Evolutionary conservation across 2,888 invertebrate genomes (phyloP), one percentile per base, ranked within the genome.

Genomic region (Dendrolimus pini): DNA sequence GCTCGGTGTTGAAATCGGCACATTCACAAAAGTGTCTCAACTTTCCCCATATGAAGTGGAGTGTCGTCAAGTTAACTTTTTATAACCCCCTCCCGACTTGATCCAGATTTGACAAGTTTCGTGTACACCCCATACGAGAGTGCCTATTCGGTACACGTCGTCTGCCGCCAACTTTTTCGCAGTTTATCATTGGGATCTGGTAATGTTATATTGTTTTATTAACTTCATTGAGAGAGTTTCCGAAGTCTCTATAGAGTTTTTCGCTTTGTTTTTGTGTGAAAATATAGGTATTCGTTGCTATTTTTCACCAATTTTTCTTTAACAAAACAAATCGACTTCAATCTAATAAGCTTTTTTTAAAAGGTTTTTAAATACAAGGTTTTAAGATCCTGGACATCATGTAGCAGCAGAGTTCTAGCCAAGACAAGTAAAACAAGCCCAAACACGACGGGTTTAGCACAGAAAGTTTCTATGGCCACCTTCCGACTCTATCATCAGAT

Each of bases 1-100:
- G 56, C 52, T 30, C 56, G 74, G 82, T 80, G 83, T 79, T 71
- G 81, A 75, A 78, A 81, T 78, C 80, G 81, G 74, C 80, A 75
- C 83, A 83, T 85, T 85, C 77, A 71, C 78, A 78, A 80, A 85
- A 86, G 83, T 83, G 83, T 80, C 75, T 76, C 75, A 84, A 85
- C 82, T 85, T 82, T 77, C 70, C 72, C 78, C 80, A 80, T 82
- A 83, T 80, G 82, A 80, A 81, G 67, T 80, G 65, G 71, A 80
- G 77, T 77, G 77, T 75, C 74, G 74, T 70, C 67, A 70, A 75
- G 68, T 78, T 74, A 76, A 82, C 78, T 83, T 82, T 82, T 80
- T 80, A 78, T 76, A 74, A 73, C 78, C 72, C 68, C 69, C 65
- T 71, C 68, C 71, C 71, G 73, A 70, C 68, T 73, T 72, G 67